Conservation (phyloP, 2,797 vertebrate genomes). For the Catostomus latipinnis region DNA sequence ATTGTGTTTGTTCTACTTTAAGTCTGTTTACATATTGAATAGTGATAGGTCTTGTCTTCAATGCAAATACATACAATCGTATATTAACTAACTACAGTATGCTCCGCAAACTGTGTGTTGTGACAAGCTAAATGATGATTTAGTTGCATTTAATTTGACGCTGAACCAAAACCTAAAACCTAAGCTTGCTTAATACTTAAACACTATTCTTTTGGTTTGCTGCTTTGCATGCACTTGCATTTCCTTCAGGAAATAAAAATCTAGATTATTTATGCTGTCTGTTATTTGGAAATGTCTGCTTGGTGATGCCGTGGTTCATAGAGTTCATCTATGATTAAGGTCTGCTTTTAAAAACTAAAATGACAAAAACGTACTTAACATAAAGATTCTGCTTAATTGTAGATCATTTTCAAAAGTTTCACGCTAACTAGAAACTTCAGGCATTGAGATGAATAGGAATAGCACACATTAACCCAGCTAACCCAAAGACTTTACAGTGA, state of each 20-base stretch:
- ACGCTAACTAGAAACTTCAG: not conserved
- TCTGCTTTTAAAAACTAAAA: not conserved
- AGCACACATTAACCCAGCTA: not conserved
- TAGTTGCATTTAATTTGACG: too few species aligned
- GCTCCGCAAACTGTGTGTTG: too few species aligned
- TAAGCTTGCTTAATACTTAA: not conserved
- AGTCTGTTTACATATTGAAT: too few species aligned
- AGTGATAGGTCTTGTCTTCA: too few species aligned
- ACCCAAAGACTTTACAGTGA: slow-evolving; percentile 32
- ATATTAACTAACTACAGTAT: too few species aligned
- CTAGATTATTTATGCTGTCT: not conserved
- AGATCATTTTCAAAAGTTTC: slow-evolving; percentile 16
- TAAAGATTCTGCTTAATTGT: slow-evolving; percentile 8
- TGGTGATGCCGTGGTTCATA: not conserved
- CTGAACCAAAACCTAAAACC: not conserved
- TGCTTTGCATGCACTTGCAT: too few species aligned
- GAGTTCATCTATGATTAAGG: slow-evolving; percentile 4
- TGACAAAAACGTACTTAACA: not conserved
- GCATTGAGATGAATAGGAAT: slow-evolving; percentile 1
- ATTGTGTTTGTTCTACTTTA: too few species aligned
- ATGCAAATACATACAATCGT: too few species aligned
- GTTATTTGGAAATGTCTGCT: slow-evolving; percentile 9
- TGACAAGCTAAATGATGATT: too few species aligned
- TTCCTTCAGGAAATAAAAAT: not conserved
- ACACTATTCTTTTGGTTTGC: too few species aligned